A percentile compares a stretch with the other conserved stretches of the same genome.
phyloP scores from a whole-genome alignment of 2,888 invertebrate genomes.

The Leistus spinibarbis region DNA sequence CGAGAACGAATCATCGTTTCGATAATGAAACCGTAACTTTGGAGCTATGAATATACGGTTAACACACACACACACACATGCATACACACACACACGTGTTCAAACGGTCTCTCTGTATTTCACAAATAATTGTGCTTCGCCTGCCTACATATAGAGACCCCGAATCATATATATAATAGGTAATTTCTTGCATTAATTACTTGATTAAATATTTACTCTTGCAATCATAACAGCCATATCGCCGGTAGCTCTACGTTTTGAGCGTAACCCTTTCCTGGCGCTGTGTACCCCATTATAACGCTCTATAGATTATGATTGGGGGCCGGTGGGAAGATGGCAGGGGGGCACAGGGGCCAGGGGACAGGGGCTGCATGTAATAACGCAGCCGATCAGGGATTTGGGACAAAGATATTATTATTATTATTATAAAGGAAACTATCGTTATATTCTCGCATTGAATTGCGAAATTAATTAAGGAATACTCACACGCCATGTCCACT shows the following conservation, averaged over 20 bases:
- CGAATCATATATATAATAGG: constrained; percentile 61
- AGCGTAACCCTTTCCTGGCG: constrained; percentile 21
- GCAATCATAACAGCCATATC: constrained; percentile 57
- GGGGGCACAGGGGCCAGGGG: not conserved
- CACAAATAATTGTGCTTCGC: not conserved
- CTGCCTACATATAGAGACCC: not conserved
- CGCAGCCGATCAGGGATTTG: not conserved
- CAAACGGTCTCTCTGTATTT: constrained; percentile 50
- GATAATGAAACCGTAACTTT: not conserved
- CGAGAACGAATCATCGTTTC: not conserved
- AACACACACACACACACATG: constrained; percentile 15
- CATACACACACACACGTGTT: constrained; percentile 39
- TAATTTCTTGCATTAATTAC: constrained; percentile 62
- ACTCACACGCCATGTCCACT: not conserved
- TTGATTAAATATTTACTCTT: constrained; percentile 60
- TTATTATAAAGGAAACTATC: no score
- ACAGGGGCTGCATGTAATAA: not conserved
- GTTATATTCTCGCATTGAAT: no score
- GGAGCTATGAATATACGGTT: not conserved
- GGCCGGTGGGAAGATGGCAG: no score
- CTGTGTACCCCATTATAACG: constrained; percentile 46
- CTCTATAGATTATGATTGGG: constrained; percentile 53
- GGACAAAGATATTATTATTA: not conserved
- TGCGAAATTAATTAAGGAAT: no score
- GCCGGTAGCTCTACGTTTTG: constrained; percentile 43